phyloP scores from a whole-genome alignment of 37 sponge, comb jelly and placozoan species.

The Axinella damicornis region DNA sequence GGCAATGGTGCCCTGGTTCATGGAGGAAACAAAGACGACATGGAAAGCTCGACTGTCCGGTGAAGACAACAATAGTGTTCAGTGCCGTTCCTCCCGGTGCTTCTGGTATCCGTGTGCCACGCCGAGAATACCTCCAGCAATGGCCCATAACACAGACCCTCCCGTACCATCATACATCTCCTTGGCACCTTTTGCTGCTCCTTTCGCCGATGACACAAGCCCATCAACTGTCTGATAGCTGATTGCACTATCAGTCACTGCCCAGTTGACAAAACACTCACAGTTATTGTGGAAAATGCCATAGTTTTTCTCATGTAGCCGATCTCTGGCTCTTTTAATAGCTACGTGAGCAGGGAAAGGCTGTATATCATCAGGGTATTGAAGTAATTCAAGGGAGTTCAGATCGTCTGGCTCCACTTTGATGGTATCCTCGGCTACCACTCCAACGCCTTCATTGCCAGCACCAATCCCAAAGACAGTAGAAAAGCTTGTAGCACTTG shows the following conservation, averaged over 20 bases:
- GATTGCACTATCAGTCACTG: neutral
- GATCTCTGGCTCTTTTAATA: neutral
- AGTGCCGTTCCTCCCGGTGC: neutral
- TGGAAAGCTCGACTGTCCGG: no score
- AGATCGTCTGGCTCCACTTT: neutral
- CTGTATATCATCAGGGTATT: neutral
- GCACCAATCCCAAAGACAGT: neutral
- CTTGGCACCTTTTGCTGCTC: neutral
- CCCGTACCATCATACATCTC: no score
- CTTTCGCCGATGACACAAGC: neutral
- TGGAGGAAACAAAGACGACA: no score
- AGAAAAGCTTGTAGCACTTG: neutral
- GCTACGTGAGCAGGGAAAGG: neutral
- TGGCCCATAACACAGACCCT: no score
- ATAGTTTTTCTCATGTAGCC: conserved; percentile 8
- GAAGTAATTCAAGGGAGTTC: neutral
- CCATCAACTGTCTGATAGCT: conserved; percentile 16
- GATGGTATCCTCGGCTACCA: neutral
- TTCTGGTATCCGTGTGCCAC: no score
- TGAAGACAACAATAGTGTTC: neutral
- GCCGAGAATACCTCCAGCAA: no score
- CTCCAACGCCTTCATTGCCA: neutral
- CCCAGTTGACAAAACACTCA: conserved; percentile 49
- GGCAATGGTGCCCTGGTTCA: no score
- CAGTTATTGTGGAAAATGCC: conserved; percentile 32